Evolutionary conservation across 2,797 vertebrate species (phyloP).

Genomic region (Florisuga fusca): DNA sequence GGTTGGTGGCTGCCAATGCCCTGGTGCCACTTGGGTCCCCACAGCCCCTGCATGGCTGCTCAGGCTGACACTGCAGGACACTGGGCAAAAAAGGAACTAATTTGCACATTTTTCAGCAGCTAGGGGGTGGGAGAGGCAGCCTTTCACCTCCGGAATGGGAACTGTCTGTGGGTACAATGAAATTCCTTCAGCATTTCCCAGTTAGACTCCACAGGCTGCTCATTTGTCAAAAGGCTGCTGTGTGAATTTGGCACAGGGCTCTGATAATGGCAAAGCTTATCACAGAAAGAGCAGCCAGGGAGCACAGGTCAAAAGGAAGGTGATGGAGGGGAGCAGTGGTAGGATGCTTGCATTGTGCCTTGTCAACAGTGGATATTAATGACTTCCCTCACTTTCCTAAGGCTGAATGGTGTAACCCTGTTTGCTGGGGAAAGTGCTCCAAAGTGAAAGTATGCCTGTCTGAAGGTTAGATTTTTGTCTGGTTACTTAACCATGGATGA

Average conservation of each 20-base stretch:
- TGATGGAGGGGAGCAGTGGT: not conserved
- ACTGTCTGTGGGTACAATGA: not conserved
- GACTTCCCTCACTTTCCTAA: conserved; percentile 16
- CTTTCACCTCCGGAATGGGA: not conserved
- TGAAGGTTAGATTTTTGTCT: not conserved
- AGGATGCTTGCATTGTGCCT: not conserved
- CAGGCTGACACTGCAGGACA: not conserved
- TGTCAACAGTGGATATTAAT: not conserved
- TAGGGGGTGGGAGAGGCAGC: not conserved
- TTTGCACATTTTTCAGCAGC: not conserved
- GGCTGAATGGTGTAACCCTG: not conserved
- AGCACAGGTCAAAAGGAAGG: conserved; percentile 26
- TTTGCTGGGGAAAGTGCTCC: conserved; percentile 12
- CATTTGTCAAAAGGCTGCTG: not conserved
- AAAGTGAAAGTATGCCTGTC: not conserved
- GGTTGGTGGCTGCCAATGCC: not conserved
- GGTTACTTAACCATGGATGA: not conserved
- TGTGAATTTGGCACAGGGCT: conserved; percentile 3
- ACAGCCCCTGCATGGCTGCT: not conserved
- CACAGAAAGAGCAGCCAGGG: not conserved
- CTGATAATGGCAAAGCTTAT: not conserved
- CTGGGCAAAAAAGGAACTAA: not conserved
- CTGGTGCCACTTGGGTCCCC: fast-evolving
- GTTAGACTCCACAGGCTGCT: conserved; percentile 22
- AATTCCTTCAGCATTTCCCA: not conserved